Evolutionary conservation across 2,113 vertebrate genomes (phyloP).

Genomic region (Danionella cerebrum): DNA sequence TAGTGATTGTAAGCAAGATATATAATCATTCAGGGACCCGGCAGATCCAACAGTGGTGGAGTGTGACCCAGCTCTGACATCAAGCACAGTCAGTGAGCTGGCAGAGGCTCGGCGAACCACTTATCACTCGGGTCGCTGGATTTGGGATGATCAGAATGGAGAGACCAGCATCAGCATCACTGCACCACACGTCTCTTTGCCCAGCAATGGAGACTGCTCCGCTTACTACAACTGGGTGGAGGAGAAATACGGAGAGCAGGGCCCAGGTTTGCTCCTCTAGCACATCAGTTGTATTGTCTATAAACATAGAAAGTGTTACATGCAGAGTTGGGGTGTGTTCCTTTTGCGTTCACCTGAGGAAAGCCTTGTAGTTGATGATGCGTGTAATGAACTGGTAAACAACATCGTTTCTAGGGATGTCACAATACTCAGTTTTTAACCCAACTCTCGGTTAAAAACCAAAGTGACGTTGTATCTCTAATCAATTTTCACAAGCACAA

Average conservation of each 20-base stretch:
- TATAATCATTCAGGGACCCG: conserved; percentile 79
- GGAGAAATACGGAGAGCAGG: conserved; percentile 82
- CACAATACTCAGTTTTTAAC: no score
- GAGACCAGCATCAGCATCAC: conserved; percentile 95
- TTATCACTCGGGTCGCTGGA: conserved; percentile 93
- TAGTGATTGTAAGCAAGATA: no score
- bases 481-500: no score
- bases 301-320: no score
- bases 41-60: conserved; percentile 73
- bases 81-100: conserved; percentile 93
- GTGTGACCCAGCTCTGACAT: conserved; percentile 81
- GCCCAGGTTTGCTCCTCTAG: conserved; percentile 73
- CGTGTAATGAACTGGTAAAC: no score
- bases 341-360: no score
- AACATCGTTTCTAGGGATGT: no score
- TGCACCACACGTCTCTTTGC: conserved; percentile 80
- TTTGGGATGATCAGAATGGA: conserved; percentile 94
- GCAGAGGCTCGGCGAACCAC: conserved; percentile 91
- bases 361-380: no score
- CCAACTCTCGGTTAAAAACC: no score
- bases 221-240: conserved; percentile 92
- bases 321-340: no score
- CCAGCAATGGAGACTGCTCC: conserved; percentile 93
- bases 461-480: no score
- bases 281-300: no score